Evolutionary conservation across 2,888 invertebrate species (phyloP).

Genomic region (Pandemis cinnamomeana): DNA sequence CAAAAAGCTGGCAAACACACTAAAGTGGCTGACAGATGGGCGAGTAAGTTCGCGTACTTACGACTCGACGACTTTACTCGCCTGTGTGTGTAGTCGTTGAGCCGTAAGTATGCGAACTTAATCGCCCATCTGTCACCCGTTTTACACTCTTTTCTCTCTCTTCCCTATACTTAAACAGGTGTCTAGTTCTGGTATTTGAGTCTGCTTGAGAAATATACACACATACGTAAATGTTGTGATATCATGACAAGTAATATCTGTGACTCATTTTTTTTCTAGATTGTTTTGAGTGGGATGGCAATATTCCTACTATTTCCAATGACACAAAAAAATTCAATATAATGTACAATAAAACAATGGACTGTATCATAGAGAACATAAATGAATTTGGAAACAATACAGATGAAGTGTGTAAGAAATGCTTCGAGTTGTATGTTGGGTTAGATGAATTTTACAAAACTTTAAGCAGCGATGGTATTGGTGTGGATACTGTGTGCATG

Average conservation of each 20-base stretch:
- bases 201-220: too few relatives aligned
- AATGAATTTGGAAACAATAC: slow-evolving; percentile 59
- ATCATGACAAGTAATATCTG: slow-evolving; percentile 9
- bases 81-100: too few relatives aligned
- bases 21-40: too few relatives aligned
- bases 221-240: neutral
- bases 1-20: too few relatives aligned
- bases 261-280: slow-evolving; percentile 67
- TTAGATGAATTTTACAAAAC: slow-evolving; percentile 85
- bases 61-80: too few relatives aligned
- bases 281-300: slow-evolving; percentile 81
- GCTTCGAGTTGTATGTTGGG: slow-evolving; percentile 80
- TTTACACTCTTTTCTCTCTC: too few relatives aligned
- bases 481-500: slow-evolving; percentile 86
- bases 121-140: too few relatives aligned
- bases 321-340: slow-evolving; percentile 78
- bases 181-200: too few relatives aligned
- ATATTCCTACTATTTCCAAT: slow-evolving; percentile 74
- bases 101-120: too few relatives aligned
- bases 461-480: slow-evolving; percentile 82
- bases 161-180: too few relatives aligned
- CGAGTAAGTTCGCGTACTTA: too few relatives aligned
- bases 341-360: slow-evolving; percentile 72
- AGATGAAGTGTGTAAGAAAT: slow-evolving; percentile 78
- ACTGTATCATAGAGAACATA: slow-evolving; percentile 69